Conservation (phyloP, 2,888 invertebrate species). For the Erebia aethiops region DNA sequence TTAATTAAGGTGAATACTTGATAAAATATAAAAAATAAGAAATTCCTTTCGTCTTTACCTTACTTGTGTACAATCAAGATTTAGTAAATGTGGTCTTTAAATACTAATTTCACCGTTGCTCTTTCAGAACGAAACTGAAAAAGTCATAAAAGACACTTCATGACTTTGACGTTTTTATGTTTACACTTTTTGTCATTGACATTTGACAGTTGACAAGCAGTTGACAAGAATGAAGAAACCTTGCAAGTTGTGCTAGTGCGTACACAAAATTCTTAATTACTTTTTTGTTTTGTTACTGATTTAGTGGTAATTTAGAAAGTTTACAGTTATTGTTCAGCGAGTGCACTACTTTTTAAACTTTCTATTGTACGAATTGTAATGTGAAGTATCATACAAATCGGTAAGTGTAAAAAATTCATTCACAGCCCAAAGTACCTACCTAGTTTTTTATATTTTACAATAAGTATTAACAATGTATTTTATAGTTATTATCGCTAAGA, state of each 20-base stretch:
- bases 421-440: not conserved
- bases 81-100: too few relatives aligned
- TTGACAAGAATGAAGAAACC: constrained; percentile 12
- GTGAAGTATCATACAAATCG: constrained; percentile 28
- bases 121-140: constrained; percentile 1
- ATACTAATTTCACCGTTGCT: too few relatives aligned
- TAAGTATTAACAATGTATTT: constrained; percentile 13
- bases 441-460: constrained; percentile 2
- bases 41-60: too few relatives aligned
- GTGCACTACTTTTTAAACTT: constrained; percentile 34
- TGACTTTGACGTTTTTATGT: constrained; percentile 5
- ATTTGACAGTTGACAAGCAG: too few relatives aligned
- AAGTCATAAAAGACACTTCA: not conserved
- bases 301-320: constrained; percentile 38
- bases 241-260: constrained; percentile 1
- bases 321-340: constrained; percentile 26
- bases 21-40: too few relatives aligned
- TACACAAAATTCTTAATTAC: constrained; percentile 24
- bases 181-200: constrained; percentile 17
- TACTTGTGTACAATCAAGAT: too few relatives aligned
- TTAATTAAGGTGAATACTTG: too few relatives aligned
- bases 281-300: constrained; percentile 36
- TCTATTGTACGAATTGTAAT: constrained; percentile 33
- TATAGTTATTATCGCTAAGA: not conserved
- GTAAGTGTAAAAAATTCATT: constrained; percentile 15